Conservation (phyloP, 2,113 vertebrate species). For the Rallus limicola region DNA sequence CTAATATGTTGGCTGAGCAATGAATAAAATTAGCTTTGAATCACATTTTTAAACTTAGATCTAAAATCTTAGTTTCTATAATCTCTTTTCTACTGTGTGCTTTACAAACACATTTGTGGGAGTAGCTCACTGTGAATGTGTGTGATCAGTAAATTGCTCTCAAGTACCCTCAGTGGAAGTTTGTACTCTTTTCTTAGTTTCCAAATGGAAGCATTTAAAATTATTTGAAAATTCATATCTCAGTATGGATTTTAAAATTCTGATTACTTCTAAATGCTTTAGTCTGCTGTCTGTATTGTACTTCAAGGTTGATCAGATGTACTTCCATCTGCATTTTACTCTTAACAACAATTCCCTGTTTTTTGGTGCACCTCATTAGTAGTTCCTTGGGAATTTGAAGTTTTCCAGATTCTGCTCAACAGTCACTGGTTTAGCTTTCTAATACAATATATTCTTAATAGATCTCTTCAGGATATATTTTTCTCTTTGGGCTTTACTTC, state of each 20-base stretch:
- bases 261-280: neutral
- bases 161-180: neutral
- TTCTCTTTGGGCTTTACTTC: neutral
- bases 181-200: constrained; percentile 11
- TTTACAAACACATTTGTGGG: constrained; percentile 35
- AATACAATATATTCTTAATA: neutral
- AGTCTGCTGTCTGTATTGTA: neutral
- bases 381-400: neutral
- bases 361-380: neutral
- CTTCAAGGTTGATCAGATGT: neutral
- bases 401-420: neutral
- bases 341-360: neutral
- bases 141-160: constrained; percentile 6
- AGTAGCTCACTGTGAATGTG: constrained; percentile 8
- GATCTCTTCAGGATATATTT: neutral
- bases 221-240: neutral
- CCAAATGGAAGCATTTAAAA: neutral
- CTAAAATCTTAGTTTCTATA: constrained; percentile 41
- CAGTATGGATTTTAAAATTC: neutral
- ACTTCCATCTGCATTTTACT: neutral
- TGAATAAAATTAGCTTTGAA: constrained; percentile 68
- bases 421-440: neutral
- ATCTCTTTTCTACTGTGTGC: constrained; percentile 1
- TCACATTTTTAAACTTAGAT: constrained; percentile 66
- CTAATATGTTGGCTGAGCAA: constrained; percentile 71